These are phyloP conservation scores for Hipposideros larvatus DNA, from an alignment of 2,797 vertebrate species.

Conservation along the genomic window DNA sequence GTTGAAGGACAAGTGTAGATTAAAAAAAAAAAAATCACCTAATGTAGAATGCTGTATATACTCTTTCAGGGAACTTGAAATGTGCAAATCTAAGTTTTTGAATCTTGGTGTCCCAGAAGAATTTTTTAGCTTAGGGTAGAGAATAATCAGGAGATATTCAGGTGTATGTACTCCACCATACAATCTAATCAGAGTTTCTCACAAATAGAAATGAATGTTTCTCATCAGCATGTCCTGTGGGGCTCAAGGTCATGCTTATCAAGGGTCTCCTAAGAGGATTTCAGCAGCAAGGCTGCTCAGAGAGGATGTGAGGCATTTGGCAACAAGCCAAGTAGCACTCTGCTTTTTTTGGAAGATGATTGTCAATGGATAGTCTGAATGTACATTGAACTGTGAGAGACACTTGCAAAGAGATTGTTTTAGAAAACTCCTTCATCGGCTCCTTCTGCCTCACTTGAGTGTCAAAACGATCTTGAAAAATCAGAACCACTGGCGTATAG, in stretches of 20 bases:
- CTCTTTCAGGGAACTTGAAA: background rate
- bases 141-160: conserved; percentile 14
- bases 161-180: background rate
- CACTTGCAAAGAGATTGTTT: background rate
- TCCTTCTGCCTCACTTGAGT: background rate
- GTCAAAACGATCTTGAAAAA: background rate
- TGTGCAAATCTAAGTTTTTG: background rate
- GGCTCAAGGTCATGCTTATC: background rate
- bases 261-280: background rate
- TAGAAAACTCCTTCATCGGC: background rate
- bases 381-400: background rate
- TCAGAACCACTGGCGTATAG: background rate
- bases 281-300: background rate
- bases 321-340: background rate
- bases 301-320: background rate
- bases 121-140: background rate
- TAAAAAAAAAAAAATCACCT: background rate
- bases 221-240: background rate
- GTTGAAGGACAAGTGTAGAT: background rate
- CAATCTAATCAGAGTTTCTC: background rate
- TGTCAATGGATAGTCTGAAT: background rate
- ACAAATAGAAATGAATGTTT: background rate
- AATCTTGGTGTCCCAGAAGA: background rate
- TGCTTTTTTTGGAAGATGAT: background rate
- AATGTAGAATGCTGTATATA: background rate